Evolutionary conservation across 2,888 invertebrate genomes (phyloP), one percentile per base, ranked within the genome.

Genomic region (Strigamia maritima): DNA sequence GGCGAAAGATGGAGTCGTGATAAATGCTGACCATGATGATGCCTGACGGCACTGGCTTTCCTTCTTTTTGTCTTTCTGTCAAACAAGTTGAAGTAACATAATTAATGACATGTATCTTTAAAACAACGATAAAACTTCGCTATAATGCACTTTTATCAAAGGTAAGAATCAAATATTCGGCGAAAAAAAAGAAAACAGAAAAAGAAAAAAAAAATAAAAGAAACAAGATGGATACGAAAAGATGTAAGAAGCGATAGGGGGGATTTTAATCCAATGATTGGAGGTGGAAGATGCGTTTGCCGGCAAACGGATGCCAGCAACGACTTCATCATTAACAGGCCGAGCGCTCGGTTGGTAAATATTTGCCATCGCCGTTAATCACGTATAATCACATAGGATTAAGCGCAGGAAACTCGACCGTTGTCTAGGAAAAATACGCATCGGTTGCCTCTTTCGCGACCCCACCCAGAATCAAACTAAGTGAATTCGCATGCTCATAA

Each of bases 301-400:
- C 19, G 26, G 70, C 70, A 28, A 70, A 70, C 70, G 70, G 70
- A 70, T 28, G 70, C 70, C 70, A 70, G 70, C 70, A 70, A 70
- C 70, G 70, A 70, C 70, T 70, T 70, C 70, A 70, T 70, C 70
- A 70, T 70, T 70, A 70, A 70, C 70, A 28, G 28, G 28, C 70
- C 70, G 70, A 70, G 70, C 70, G 70, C 70, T 70, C 70, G 70
- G 28, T 28, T 70, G 70, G 70, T 70, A 70, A 70, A 70, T 70
- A 70, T 70, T 70, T 70, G 70, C 70, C 28, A 70, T 70, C 70
- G 70, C 70, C 70, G 70, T 70, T 70, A 70, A 70, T 70, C 70
- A 70, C 70, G 28, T 70, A 70, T 70, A 70, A 70, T 70, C 70
- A 70, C 70, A 70, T 70, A 70, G 70, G 70, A 70, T 70, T 70